phyloP scores from a whole-genome alignment of 2,113 vertebrate genomes.

The Macquaria ambigua region DNA sequence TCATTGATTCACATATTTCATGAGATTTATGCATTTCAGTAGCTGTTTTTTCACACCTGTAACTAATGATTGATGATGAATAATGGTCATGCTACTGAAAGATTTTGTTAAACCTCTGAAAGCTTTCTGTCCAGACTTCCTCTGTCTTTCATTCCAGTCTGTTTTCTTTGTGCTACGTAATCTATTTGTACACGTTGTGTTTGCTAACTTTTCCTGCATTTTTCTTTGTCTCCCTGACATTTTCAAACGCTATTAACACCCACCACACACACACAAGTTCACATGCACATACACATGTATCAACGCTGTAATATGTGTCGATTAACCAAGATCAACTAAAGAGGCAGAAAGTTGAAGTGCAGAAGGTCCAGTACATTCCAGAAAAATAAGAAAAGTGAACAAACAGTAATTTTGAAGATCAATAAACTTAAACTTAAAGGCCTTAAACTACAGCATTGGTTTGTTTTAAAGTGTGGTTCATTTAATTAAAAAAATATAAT shows the following conservation, averaged over 20 bases:
- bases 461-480: not conserved
- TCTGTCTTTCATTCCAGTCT: not conserved
- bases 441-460: not conserved
- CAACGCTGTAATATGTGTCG: not conserved
- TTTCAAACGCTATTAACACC: not conserved
- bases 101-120: conserved; percentile 21
- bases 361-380: not conserved
- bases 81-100: not conserved
- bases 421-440: not conserved
- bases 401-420: not conserved
- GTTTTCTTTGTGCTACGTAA: conserved; percentile 9
- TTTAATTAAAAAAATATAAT: not conserved
- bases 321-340: not conserved
- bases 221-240: not conserved
- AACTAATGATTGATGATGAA: conserved; percentile 20
- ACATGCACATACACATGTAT: not conserved
- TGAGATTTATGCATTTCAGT: conserved; percentile 28
- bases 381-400: not conserved
- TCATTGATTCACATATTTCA: conserved; percentile 15
- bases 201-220: not conserved
- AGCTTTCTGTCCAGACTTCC: conserved; percentile 5
- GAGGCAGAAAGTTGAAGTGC: not conserved
- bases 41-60: conserved; percentile 37
- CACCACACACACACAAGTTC: not conserved
- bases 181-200: not conserved